Conservation (phyloP, 2,888 invertebrate species). For the Agrochola lota region DNA sequence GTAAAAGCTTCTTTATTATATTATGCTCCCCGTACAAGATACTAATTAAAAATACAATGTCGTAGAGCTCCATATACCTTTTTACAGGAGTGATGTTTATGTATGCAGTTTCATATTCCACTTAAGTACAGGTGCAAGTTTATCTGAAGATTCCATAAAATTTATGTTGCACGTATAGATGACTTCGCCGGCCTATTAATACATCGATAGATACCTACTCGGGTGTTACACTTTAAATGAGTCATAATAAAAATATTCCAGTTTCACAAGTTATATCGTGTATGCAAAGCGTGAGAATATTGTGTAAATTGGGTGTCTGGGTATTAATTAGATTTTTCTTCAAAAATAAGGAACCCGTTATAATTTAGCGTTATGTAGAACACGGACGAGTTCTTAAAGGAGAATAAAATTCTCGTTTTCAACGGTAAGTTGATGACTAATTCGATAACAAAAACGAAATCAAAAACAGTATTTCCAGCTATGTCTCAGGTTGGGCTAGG, state of each 20-base stretch:
- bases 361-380: slow-evolving; percentile 59
- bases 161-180: slow-evolving; percentile 48
- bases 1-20: neutral
- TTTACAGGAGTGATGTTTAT: slow-evolving; percentile 27
- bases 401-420: slow-evolving; percentile 60
- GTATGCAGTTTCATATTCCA: slow-evolving; percentile 53
- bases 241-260: slow-evolving; percentile 72
- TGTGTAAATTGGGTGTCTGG: slow-evolving; percentile 63
- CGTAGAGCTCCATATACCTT: slow-evolving; percentile 17
- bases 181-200: slow-evolving; percentile 52
- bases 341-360: slow-evolving; percentile 77
- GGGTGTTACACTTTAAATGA: slow-evolving; percentile 66
- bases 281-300: slow-evolving; percentile 75
- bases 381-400: slow-evolving; percentile 49
- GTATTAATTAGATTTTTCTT: slow-evolving; percentile 68
- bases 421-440: slow-evolving; percentile 66
- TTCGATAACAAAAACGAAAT: slow-evolving; percentile 59
- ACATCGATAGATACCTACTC: slow-evolving; percentile 47
- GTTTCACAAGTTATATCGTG: slow-evolving; percentile 65
- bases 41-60: slow-evolving; percentile 49
- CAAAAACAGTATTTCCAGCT: slow-evolving; percentile 39
- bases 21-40: neutral
- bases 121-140: slow-evolving; percentile 55
- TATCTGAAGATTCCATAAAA: slow-evolving; percentile 49
- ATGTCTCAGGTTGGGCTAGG: slow-evolving; percentile 30